These are phyloP conservation scores for Sarotherodon lohbergeri DNA, from an alignment of 2,113 vertebrate genomes.

Conservation along the genomic window DNA sequence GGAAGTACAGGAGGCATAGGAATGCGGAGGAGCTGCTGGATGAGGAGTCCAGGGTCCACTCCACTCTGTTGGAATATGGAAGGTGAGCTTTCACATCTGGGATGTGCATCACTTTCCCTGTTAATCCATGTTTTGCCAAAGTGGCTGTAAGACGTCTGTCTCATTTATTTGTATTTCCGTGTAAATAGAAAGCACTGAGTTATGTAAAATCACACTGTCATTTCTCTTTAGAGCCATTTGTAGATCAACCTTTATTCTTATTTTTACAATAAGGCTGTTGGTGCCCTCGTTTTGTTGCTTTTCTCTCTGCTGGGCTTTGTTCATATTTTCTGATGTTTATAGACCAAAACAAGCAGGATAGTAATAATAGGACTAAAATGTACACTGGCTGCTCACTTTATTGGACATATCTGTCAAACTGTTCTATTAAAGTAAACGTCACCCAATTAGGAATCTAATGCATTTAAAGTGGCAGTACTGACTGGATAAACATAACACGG, in stretches of 20 bases:
- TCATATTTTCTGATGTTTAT: neutral
- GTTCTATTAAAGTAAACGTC: neutral
- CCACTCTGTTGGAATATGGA: constrained; percentile 92
- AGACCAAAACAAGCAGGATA: neutral
- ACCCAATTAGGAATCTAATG: fast-evolving
- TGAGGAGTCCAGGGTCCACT: constrained; percentile 92
- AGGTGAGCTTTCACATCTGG: constrained; percentile 67
- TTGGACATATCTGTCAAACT: neutral
- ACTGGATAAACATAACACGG: too few species aligned
- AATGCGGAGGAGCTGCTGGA: constrained; percentile 84
- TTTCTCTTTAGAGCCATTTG: neutral
- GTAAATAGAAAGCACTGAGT: fast-evolving
- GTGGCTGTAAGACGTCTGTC: neutral
- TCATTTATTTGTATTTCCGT: neutral
- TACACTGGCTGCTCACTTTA: neutral
- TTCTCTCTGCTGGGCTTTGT: neutral
- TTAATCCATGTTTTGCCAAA: neutral
- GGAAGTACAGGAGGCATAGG: constrained; percentile 85
- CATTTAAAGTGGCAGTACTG: neutral
- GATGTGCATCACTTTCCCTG: neutral
- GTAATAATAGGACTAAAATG: neutral
- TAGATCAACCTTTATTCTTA: neutral
- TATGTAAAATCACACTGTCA: neutral
- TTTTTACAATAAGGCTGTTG: too few species aligned
- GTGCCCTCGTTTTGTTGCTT: neutral